These are phyloP conservation scores for Archocentrus centrarchus DNA, from an alignment of 2,113 vertebrate genomes.

Conservation along the genomic window DNA sequence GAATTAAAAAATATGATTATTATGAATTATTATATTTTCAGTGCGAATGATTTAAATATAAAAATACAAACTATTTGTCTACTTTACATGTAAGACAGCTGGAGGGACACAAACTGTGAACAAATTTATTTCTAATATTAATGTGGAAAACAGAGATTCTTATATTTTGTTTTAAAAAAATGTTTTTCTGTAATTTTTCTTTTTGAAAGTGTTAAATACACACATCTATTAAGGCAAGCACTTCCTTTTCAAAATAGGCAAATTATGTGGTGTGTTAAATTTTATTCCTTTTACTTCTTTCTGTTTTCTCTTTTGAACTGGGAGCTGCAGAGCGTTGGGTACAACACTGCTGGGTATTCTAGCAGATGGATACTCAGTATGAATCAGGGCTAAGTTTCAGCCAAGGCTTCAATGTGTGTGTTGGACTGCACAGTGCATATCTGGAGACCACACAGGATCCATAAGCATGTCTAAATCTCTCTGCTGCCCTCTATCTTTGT, in stretches of 20 bases:
- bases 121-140: slow-evolving; percentile 37
- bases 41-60: neutral
- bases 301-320: slow-evolving; percentile 60
- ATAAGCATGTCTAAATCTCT: slow-evolving; percentile 90
- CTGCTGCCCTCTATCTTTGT: slow-evolving; percentile 92
- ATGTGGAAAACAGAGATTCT: slow-evolving; percentile 39
- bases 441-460: slow-evolving; percentile 95
- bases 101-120: neutral
- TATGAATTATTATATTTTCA: slow-evolving; percentile 15
- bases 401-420: slow-evolving; percentile 81
- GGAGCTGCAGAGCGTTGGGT: slow-evolving; percentile 69
- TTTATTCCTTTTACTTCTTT: slow-evolving; percentile 67
- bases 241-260: slow-evolving; percentile 76
- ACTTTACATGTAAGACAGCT: neutral
- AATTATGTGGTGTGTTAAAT: slow-evolving; percentile 67
- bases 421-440: slow-evolving; percentile 87
- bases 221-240: slow-evolving; percentile 66
- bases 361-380: slow-evolving; percentile 81
- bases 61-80: neutral
- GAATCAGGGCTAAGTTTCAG: slow-evolving; percentile 80
- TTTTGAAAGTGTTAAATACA: slow-evolving; percentile 76
- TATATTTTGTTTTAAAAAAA: slow-evolving; percentile 57
- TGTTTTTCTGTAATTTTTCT: slow-evolving; percentile 73
- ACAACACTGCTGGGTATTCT: slow-evolving; percentile 78
- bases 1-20: neutral